These are phyloP conservation scores for Leucoraja erinaceus DNA, from an alignment of 2,113 vertebrate genomes.

Conservation along the genomic window DNA sequence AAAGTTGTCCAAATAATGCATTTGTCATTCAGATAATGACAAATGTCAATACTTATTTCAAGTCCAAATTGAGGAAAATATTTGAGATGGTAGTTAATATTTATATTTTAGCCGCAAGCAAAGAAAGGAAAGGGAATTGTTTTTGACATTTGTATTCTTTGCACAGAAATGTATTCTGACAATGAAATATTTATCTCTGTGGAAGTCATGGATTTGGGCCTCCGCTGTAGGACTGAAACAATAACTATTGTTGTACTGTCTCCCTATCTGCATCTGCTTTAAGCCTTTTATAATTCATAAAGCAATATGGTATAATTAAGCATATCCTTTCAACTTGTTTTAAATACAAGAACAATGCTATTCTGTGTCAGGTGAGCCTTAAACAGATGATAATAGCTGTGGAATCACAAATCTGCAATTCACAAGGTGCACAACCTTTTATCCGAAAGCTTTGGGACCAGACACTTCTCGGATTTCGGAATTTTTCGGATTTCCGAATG, in stretches of 20 bases:
- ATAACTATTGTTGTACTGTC: not conserved
- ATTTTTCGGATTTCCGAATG: too few relatives aligned
- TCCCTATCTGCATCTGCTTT: not conserved
- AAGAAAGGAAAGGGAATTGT: slow-evolving; percentile 5
- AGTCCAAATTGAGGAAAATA: not conserved
- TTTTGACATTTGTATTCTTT: not conserved
- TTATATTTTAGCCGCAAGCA: not conserved
- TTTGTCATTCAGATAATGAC: not conserved
- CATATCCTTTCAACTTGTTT: too few relatives aligned
- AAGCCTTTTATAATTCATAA: not conserved
- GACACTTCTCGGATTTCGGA: too few relatives aligned
- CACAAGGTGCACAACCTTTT: too few relatives aligned
- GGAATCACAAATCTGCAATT: not conserved
- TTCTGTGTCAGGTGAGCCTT: not conserved
- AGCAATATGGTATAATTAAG: not conserved
- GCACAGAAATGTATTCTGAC: slow-evolving; percentile 14
- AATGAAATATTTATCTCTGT: not conserved
- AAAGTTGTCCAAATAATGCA: not conserved
- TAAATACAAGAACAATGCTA: too few relatives aligned
- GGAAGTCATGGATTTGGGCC: not conserved
- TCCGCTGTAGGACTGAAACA: too few relatives aligned
- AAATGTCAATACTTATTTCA: not conserved
- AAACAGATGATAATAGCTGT: not conserved
- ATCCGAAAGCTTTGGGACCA: too few relatives aligned
- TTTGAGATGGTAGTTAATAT: not conserved